Evolutionary conservation across 2,797 vertebrate genomes (phyloP).

Genomic region (Pseudochromis fuscus): DNA sequence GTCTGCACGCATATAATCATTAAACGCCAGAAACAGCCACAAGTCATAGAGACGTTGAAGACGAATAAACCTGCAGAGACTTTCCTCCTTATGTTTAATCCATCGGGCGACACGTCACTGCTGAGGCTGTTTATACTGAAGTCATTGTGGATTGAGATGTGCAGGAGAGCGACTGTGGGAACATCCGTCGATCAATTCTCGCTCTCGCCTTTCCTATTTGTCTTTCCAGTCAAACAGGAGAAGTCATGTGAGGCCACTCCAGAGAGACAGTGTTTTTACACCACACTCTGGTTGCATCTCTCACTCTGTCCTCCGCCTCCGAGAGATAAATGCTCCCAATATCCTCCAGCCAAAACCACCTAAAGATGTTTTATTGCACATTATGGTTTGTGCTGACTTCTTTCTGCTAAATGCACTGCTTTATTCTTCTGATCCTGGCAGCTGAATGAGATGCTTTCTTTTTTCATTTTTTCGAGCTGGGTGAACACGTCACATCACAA

Average conservation of each 20-base stretch:
- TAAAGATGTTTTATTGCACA: slow-evolving; percentile 25
- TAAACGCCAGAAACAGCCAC: slow-evolving; percentile 22
- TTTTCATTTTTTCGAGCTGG: slow-evolving; percentile 1
- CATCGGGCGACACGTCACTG: slow-evolving; percentile 12
- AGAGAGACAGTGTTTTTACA: slow-evolving; percentile 38
- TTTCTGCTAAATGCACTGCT: slow-evolving; percentile 19
- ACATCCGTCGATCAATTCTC: slow-evolving; percentile 19
- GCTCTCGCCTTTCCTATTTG: slow-evolving; percentile 31
- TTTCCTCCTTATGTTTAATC: slow-evolving; percentile 18
- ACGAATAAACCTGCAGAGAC: slow-evolving; percentile 14
- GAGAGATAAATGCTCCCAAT: slow-evolving; percentile 25
- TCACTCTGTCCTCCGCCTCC: slow-evolving; percentile 14
- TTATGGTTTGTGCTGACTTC: slow-evolving; percentile 44
- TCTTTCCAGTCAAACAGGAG: slow-evolving; percentile 40
- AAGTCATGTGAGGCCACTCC: slow-evolving; percentile 42
- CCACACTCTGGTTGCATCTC: not conserved
- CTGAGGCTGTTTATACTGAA: slow-evolving; percentile 11
- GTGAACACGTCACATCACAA: slow-evolving; percentile 32
- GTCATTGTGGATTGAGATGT: slow-evolving; percentile 22
- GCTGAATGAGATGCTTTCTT: slow-evolving; percentile 11
- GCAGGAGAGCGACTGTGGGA: not conserved
- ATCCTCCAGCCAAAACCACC: slow-evolving; percentile 31
- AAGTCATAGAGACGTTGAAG: slow-evolving; percentile 27
- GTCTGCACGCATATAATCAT: slow-evolving; percentile 47
- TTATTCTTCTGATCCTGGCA: slow-evolving; percentile 3